Evolutionary conservation across 2,113 vertebrate species (phyloP).

Genomic region (Brienomyrus longianalis): DNA sequence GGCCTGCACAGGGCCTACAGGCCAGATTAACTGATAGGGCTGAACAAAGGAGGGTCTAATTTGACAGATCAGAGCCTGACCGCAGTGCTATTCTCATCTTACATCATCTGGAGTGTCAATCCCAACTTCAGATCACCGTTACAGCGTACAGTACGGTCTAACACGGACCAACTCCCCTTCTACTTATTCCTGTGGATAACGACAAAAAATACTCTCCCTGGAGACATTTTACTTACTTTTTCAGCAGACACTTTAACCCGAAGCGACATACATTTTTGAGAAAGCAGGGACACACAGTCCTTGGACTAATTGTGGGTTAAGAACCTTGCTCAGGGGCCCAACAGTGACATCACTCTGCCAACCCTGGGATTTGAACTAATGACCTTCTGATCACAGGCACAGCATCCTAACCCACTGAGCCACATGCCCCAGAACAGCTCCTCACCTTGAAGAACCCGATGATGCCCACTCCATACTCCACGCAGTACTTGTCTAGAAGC

Average conservation of each 20-base stretch:
- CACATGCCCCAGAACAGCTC: background rate
- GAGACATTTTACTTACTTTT: background rate
- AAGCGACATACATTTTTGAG: background rate
- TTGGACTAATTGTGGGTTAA: background rate
- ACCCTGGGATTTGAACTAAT: background rate
- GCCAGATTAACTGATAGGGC: background rate
- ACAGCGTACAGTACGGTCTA: background rate
- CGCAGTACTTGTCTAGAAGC: slow-evolving; percentile 82
- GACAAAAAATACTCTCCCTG: background rate
- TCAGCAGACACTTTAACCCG: background rate
- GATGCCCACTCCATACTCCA: slow-evolving; percentile 80
- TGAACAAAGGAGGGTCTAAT: background rate
- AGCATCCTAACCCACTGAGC: background rate
- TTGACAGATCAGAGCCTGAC: background rate
- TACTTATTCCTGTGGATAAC: background rate
- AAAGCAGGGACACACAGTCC: background rate
- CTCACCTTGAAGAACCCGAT: slow-evolving; percentile 81
- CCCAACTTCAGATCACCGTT: background rate
- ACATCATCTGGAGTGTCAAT: background rate
- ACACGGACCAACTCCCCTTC: too few species aligned
- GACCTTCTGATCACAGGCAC: background rate
- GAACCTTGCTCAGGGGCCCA: background rate
- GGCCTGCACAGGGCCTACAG: background rate
- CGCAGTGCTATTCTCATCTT: background rate
- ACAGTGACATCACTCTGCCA: background rate